These are phyloP conservation scores for Orthonevra nobilis DNA, from an alignment of 2,888 invertebrate genomes.

Conservation along the genomic window DNA sequence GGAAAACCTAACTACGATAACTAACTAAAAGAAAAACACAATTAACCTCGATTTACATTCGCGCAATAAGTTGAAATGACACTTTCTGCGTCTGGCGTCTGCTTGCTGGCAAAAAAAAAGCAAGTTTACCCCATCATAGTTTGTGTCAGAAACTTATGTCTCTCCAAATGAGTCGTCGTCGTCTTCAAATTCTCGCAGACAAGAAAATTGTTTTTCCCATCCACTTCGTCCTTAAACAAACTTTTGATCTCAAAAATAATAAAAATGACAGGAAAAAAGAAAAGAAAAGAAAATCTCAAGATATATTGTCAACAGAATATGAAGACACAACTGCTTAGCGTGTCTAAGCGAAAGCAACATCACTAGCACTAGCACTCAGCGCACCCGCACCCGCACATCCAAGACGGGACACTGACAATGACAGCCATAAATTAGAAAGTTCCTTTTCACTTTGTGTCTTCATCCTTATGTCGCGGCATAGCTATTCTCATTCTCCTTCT, in stretches of 20 bases:
- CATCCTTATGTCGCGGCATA: slow-evolving; percentile 52
- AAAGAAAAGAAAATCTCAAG: slow-evolving; percentile 9
- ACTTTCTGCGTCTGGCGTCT: neutral
- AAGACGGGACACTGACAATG: slow-evolving; percentile 49
- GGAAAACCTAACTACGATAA: too few species aligned
- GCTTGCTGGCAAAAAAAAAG: neutral
- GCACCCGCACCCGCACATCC: slow-evolving; percentile 14
- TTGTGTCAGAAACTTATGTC: slow-evolving; percentile 62
- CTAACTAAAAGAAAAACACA: too few species aligned
- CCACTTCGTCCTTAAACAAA: slow-evolving; percentile 40
- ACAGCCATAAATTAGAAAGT: slow-evolving; percentile 68
- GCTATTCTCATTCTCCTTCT: too few species aligned
- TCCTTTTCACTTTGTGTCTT: slow-evolving; percentile 61
- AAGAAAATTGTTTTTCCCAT: slow-evolving; percentile 48
- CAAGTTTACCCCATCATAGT: slow-evolving; percentile 37
- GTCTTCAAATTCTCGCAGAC: slow-evolving; percentile 50
- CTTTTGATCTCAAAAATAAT: slow-evolving; percentile 33
- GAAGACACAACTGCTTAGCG: slow-evolving; percentile 66
- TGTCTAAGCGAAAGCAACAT: slow-evolving; percentile 19
- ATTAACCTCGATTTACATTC: slow-evolving; percentile 13
- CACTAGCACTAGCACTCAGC: too few species aligned
- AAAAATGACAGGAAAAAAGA: neutral
- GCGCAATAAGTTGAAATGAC: slow-evolving; percentile 44
- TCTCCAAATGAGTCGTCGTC: slow-evolving; percentile 42
- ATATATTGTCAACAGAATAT: slow-evolving; percentile 59